phyloP scores from a whole-genome alignment of 92 coral and sea anemone species.

The Epizoanthus fatuus region DNA sequence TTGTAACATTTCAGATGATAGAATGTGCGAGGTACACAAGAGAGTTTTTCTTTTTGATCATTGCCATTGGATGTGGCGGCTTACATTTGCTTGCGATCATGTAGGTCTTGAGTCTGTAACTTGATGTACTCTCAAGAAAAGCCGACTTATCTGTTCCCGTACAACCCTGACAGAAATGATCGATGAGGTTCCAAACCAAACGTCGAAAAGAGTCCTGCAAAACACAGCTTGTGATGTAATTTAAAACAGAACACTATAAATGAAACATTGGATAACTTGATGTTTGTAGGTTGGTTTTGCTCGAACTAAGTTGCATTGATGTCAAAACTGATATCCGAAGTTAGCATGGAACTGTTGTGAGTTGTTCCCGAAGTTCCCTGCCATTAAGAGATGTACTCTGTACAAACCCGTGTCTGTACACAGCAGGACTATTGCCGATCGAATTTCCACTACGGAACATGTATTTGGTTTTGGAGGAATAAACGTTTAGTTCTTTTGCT shows the following conservation, averaged over 20 bases:
- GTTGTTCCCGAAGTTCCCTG: not conserved
- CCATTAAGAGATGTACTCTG: conserved; percentile 1
- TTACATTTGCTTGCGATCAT: conserved; percentile 7
- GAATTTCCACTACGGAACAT: not conserved
- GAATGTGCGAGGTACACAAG: not conserved
- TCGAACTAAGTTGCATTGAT: too few relatives aligned
- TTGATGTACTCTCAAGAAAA: conserved; percentile 21
- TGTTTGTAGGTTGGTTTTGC: not conserved
- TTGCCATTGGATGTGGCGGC: not conserved
- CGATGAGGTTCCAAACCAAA: conserved; percentile 79
- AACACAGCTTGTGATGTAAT: conserved; percentile 26
- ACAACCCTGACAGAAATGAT: conserved; percentile 47
- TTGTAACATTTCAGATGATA: not conserved
- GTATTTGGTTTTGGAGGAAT: not conserved
- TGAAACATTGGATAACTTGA: not conserved
- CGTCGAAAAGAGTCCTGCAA: conserved; percentile 45
- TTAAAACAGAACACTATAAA: conserved; percentile 33
- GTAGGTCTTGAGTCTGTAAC: conserved; percentile 17
- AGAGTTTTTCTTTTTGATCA: not conserved
- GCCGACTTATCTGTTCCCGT: conserved; percentile 39
- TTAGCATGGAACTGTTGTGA: too few relatives aligned
- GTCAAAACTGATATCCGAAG: too few relatives aligned
- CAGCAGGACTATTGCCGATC: conserved; percentile 9
- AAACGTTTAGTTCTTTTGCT: not conserved
- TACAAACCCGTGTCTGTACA: not conserved